These are phyloP conservation scores for Equus przewalskii DNA, from an alignment of 2,113 vertebrate genomes.

Conservation along the genomic window DNA sequence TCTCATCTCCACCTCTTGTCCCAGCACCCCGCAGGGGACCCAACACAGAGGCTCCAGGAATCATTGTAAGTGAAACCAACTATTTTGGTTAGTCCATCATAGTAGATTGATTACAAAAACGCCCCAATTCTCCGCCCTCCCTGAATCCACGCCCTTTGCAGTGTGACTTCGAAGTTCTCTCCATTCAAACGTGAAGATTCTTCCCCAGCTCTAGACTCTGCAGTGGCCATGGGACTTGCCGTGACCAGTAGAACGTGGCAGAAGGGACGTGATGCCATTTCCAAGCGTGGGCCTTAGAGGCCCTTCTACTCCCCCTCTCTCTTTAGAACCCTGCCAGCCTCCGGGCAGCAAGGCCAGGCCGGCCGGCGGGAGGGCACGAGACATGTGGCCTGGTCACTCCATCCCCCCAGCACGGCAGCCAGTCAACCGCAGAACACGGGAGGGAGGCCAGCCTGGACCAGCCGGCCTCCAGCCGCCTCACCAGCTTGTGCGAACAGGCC, in stretches of 20 bases:
- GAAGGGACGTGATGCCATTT: background rate
- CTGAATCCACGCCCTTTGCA: background rate
- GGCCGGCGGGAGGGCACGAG: background rate
- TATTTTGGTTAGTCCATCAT: background rate
- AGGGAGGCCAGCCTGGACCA: background rate
- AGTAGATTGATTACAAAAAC: background rate
- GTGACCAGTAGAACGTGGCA: background rate
- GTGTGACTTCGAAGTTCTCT: background rate
- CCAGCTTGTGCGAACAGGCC: background rate
- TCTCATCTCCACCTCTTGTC: background rate
- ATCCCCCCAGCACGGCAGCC: background rate
- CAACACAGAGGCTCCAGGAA: rapidly evolving
- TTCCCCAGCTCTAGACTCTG: background rate
- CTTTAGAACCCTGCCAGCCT: background rate
- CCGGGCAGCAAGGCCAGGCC: background rate
- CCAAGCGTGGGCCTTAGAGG: background rate
- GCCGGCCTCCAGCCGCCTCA: background rate
- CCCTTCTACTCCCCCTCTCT: too few relatives aligned
- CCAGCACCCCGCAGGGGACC: background rate
- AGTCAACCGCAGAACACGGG: rapidly evolving
- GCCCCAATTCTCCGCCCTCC: background rate
- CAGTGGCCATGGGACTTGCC: background rate
- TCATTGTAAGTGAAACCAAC: background rate
- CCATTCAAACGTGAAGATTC: background rate
- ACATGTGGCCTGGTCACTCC: background rate